Percentiles rank a stretch among this genome's conserved stretches.
Conservation (phyloP, 1,140 invertebrate species). For the Drosophila sp. region DNA sequence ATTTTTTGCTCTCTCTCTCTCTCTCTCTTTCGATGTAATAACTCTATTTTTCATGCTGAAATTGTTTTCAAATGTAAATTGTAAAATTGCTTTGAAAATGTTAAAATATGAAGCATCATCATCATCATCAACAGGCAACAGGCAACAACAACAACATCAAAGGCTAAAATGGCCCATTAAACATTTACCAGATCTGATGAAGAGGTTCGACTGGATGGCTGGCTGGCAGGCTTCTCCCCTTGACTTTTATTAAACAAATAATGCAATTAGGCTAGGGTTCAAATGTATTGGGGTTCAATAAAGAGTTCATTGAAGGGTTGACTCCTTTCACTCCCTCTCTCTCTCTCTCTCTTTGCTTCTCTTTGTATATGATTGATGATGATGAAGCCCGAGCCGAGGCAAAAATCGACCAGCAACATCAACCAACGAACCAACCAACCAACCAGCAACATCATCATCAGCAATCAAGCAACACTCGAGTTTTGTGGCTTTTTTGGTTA, state of each 20-base stretch:
- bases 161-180: constrained; percentile 60
- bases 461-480: constrained; percentile 52
- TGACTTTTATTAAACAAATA: constrained; percentile 75
- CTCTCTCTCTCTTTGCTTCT: no score
- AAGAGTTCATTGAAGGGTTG: constrained; percentile 13
- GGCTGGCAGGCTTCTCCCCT: constrained; percentile 17
- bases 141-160: constrained; percentile 43
- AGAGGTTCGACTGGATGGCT: neutral
- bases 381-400: neutral
- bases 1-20: constrained; percentile 9
- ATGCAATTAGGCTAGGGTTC: constrained; percentile 62
- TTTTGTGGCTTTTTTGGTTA: constrained; percentile 69
- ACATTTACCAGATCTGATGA: constrained; percentile 51
- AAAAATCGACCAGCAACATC: constrained; percentile 32
- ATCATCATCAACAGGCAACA: neutral
- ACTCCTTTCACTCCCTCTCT: neutral
- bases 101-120: constrained; percentile 41
- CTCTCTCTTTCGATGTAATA: constrained; percentile 54
- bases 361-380: constrained; percentile 60
- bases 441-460: constrained; percentile 8
- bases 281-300: constrained; percentile 25
- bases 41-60: constrained; percentile 59
- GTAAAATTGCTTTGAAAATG: constrained; percentile 24
- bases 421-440: constrained; percentile 1
- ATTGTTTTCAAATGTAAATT: constrained; percentile 52